phyloP scores from a whole-genome alignment of 2,797 vertebrate species.

The Gymnothorax reevesii region DNA sequence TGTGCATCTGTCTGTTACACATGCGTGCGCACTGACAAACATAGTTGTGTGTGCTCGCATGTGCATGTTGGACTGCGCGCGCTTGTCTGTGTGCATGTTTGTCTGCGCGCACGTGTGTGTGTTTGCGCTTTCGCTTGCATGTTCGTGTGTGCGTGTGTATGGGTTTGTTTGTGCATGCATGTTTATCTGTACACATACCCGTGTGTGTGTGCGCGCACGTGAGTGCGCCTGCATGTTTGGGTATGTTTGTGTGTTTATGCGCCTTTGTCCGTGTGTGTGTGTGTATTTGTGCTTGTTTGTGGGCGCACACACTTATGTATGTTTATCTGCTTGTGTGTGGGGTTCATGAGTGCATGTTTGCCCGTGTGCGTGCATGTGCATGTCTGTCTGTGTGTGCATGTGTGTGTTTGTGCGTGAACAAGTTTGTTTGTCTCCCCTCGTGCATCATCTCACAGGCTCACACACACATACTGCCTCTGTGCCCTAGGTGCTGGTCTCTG shows the following conservation, averaged over 20 bases:
- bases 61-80: no score
- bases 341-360: neutral
- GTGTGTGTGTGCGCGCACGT: constrained; percentile 27
- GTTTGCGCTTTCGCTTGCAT: constrained; percentile 12
- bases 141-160: neutral
- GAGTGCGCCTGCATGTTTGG: constrained; percentile 21
- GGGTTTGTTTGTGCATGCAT: neutral
- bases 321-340: neutral
- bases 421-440: no score
- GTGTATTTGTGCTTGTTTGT: neutral
- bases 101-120: constrained; percentile 17
- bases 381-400: neutral
- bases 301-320: constrained; percentile 9
- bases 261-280: neutral
- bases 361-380: constrained; percentile 21
- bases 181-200: neutral
- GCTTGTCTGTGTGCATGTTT: neutral
- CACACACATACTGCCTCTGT: no score
- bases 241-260: neutral
- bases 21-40: no score
- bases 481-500: constrained; percentile 90
- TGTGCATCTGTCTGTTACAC: neutral
- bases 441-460: no score
- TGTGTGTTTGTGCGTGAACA: neutral
- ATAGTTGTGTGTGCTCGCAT: neutral